These are phyloP conservation scores for Anoplophora glabripennis DNA, from an alignment of 1,140 invertebrate genomes.

Conservation along the genomic window DNA sequence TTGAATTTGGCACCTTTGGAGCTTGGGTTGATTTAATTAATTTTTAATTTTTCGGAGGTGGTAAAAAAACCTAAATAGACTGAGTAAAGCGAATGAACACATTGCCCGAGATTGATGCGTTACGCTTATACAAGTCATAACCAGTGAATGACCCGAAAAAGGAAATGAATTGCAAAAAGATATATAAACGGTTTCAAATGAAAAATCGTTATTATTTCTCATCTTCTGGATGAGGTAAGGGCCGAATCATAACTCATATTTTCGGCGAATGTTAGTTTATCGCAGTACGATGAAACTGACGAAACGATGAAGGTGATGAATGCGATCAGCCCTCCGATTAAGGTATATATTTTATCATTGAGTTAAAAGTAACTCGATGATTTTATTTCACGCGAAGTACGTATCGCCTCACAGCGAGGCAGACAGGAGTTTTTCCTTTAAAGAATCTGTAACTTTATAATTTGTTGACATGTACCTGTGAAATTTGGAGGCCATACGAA, in stretches of 20 bases:
- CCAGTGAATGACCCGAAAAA: conserved; percentile 25
- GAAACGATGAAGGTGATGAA: conserved; percentile 35
- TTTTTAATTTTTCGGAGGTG: too few relatives aligned
- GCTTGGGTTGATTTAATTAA: too few relatives aligned
- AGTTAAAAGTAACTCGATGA: too few relatives aligned
- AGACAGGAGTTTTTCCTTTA: too few relatives aligned
- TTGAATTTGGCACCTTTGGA: too few relatives aligned
- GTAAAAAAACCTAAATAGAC: background rate
- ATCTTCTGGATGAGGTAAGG: conserved; percentile 15
- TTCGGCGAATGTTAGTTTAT: conserved; percentile 32
- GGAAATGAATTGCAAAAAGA: conserved; percentile 37
- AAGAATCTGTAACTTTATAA: too few relatives aligned
- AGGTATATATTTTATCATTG: conserved; percentile 30
- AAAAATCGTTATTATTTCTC: conserved; percentile 36
- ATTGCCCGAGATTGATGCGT: too few relatives aligned
- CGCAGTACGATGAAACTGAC: conserved; percentile 33
- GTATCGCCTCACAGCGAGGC: too few relatives aligned
- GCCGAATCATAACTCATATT: conserved; percentile 35
- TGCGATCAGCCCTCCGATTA: conserved; percentile 30
- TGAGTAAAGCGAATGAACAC: background rate
- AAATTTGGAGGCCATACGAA: too few relatives aligned
- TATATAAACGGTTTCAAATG: conserved; percentile 34
- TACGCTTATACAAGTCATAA: background rate
- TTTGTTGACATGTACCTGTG: too few relatives aligned
- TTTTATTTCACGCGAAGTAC: too few relatives aligned